phyloP scores from a whole-genome alignment of 2,113 vertebrate genomes.

The Hoplias malabaricus region DNA sequence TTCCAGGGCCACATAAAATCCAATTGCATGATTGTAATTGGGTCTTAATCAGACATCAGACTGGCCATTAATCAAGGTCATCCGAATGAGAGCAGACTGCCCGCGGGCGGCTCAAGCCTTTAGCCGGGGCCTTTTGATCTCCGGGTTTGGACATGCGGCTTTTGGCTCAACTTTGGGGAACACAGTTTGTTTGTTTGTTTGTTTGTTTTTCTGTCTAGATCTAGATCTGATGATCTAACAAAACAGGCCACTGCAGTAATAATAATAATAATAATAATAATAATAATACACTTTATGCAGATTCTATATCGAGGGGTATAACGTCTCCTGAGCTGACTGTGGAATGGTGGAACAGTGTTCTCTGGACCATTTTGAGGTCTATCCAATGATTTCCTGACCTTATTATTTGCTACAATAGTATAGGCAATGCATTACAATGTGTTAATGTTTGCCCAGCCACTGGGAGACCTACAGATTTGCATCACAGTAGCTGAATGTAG shows the following conservation, averaged over 20 bases:
- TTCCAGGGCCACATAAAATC: conserved; percentile 43
- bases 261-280: too few species aligned
- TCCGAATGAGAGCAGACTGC: conserved; percentile 29
- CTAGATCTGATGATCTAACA: background rate
- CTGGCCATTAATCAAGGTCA: conserved; percentile 49
- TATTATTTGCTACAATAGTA: too few species aligned
- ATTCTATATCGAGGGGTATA: too few species aligned
- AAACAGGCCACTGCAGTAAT: background rate
- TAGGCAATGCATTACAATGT: too few species aligned
- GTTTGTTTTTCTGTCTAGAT: background rate
- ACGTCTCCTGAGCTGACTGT: too few species aligned
- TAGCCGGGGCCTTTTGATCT: too few species aligned
- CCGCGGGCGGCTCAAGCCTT: conserved; percentile 5
- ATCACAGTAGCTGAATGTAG: background rate
- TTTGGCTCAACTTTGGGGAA: background rate
- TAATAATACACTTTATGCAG: too few species aligned
- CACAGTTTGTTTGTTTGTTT: too few species aligned
- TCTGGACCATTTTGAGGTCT: too few species aligned
- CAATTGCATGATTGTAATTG: conserved; percentile 53
- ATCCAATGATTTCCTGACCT: too few species aligned
- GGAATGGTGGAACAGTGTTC: too few species aligned
- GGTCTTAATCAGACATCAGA: conserved; percentile 41
- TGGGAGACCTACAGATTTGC: too few species aligned
- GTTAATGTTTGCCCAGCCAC: background rate
- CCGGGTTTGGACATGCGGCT: background rate